Conservation (phyloP, 2,797 vertebrate genomes). For the Eulemur albifrons region DNA sequence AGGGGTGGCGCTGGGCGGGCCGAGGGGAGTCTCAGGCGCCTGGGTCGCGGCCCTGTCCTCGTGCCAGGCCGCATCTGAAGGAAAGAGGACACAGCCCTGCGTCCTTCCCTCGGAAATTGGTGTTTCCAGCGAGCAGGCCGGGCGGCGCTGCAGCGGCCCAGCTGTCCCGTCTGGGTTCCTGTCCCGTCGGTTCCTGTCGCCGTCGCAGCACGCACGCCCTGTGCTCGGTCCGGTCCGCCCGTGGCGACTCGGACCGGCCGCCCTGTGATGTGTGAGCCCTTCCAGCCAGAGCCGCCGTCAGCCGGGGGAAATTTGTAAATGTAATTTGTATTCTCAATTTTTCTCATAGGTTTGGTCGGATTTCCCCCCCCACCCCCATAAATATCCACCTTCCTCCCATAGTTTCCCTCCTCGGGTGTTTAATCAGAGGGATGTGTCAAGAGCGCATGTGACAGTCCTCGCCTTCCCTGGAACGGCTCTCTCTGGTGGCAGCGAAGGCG, state of each 20-base stretch:
- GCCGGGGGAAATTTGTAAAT: background rate
- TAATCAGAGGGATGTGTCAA: slow-evolving; percentile 46
- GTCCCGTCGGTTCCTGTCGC: background rate
- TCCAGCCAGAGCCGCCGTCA: background rate
- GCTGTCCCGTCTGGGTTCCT: background rate
- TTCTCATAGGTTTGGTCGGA: background rate
- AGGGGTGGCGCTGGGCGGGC: background rate
- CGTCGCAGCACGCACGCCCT: background rate
- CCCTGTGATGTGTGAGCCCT: background rate
- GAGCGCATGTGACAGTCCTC: background rate
- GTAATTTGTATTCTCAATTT: slow-evolving; percentile 44
- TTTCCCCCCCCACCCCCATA: background rate
- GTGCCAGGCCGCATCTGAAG: too few species aligned
- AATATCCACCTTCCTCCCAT: background rate
- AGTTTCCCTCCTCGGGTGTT: slow-evolving; percentile 9
- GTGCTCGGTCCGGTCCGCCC: background rate
- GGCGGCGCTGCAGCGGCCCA: slow-evolving; percentile 25
- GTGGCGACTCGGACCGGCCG: background rate
- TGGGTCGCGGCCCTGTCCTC: background rate
- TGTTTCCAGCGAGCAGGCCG: background rate
- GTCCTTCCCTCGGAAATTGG: background rate
- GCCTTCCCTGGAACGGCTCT: background rate
- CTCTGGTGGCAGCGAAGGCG: accelerated
- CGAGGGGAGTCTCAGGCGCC: background rate
- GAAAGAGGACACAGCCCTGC: background rate